Conservation (phyloP, 2,888 invertebrate species). For the Conchocele bisecta region DNA sequence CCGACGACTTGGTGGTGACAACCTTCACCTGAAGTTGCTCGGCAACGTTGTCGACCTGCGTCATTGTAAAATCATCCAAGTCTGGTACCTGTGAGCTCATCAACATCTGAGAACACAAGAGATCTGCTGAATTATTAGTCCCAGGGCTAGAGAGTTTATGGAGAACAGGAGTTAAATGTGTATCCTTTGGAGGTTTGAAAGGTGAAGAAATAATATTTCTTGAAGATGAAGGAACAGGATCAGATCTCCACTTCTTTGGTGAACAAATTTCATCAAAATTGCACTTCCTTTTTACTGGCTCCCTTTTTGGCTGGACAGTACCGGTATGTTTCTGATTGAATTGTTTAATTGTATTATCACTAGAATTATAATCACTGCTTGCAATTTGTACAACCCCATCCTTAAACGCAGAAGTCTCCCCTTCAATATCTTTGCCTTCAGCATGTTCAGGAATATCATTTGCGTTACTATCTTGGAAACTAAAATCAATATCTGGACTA, state of each 20-base stretch:
- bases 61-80: constrained; percentile 16
- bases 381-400: constrained; percentile 2
- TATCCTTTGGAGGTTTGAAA: constrained; percentile 29
- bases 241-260: constrained; percentile 1
- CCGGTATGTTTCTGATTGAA: no score
- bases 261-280: constrained; percentile 16
- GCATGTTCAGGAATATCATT: constrained; percentile 8
- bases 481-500: constrained; percentile 32
- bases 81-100: constrained; percentile 29
- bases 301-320: neutral
- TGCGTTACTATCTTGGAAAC: constrained; percentile 10
- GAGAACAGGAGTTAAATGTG: no score
- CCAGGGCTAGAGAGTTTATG: no score
- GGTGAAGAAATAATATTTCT: neutral
- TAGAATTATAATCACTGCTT: constrained; percentile 1
- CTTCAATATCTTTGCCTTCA: constrained; percentile 1
- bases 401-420: neutral
- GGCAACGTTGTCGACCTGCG: constrained; percentile 28
- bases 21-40: constrained; percentile 33
- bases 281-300: constrained; percentile 20
- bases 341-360: neutral
- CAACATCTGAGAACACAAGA: constrained; percentile 28
- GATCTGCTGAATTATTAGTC: constrained; percentile 10
- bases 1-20: neutral
- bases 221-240: neutral